Evolutionary conservation across 2,888 invertebrate species (phyloP), one percentile per base, ranked within the genome.

Genomic region (Proisotoma minuta): DNA sequence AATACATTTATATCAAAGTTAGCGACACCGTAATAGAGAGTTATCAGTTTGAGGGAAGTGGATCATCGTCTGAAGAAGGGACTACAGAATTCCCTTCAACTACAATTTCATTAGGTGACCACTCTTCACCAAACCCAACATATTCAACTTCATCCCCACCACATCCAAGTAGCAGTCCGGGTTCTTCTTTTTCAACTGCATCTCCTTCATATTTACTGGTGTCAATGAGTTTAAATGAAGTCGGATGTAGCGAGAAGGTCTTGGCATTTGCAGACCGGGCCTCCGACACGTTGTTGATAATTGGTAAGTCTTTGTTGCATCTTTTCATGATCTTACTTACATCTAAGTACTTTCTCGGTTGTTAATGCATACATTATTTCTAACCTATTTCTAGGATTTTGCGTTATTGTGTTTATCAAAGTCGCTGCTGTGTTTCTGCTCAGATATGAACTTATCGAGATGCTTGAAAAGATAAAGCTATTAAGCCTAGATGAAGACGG

Each of bases 371-470:
- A n/a, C n/a, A n/a, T n/a, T n/a, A n/a, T n/a, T n/a, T n/a, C n/a
- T n/a, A n/a, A n/a, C n/a, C n/a, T n/a, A n/a, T n/a, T n/a, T n/a
- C n/a, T n/a, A n/a, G n/a, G 91, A 62, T 91, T 89, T 78, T 91
- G 91, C 80, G 90, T 91, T 69, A 87, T 91, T 75, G 88, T 91
- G 75, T 91, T 91, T 81, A 83, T 91, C 74, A 91, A 91, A 80
- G 82, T 91, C 79, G 89, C 90, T 82, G 91, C 91, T 83, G 85
- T 91, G 70, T 90, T 89, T 66, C 89, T 91, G 74, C 82, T 91
- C 74, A 84, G 89, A 70, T 79, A 76, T 73, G 73, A 73, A 69
- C 70, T 73, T 66, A 70, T 66, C 56, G 73, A 73, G 49, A 73
- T 73, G 73, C 90, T 91, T 76, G 89, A 91, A 78, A 91, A 91